Conservation (phyloP, 2,113 vertebrate species). For the Meles meles region DNA sequence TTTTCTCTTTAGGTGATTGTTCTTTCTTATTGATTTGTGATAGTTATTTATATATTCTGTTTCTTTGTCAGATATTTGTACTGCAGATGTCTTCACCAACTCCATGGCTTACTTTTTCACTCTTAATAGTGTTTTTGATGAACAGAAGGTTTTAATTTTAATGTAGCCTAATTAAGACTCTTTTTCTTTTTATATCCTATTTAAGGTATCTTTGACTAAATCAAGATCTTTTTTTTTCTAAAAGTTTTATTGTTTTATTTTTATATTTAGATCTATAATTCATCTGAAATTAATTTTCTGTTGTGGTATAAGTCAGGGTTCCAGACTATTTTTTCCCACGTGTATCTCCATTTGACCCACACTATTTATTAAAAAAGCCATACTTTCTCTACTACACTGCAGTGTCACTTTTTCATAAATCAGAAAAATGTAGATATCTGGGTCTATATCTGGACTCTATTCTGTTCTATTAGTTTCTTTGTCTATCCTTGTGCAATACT, state of each 20-base stretch:
- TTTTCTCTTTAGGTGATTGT: neutral
- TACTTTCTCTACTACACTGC: neutral
- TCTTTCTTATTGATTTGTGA: neutral
- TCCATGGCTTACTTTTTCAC: neutral
- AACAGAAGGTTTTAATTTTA: neutral
- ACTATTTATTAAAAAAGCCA: neutral
- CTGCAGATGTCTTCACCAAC: neutral
- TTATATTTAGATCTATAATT: neutral
- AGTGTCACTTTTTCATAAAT: neutral
- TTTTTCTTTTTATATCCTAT: neutral
- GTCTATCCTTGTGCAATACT: neutral
- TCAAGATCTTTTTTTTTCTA: neutral
- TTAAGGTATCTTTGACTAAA: neutral
- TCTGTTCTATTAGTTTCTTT: neutral
- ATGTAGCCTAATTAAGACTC: neutral
- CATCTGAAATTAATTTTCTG: neutral
- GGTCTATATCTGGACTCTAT: neutral
- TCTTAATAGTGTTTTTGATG: neutral
- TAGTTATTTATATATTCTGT: neutral
- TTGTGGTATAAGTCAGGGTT: neutral
- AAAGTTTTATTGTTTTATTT: neutral
- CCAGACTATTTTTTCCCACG: neutral
- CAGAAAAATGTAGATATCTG: neutral
- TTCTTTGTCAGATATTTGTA: neutral
- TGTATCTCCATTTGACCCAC: neutral